A percentile compares a stretch with the other conserved stretches of the same genome.
Evolutionary conservation across 2,888 invertebrate genomes (phyloP).

Genomic region (Hirudinaria manillensis): DNA sequence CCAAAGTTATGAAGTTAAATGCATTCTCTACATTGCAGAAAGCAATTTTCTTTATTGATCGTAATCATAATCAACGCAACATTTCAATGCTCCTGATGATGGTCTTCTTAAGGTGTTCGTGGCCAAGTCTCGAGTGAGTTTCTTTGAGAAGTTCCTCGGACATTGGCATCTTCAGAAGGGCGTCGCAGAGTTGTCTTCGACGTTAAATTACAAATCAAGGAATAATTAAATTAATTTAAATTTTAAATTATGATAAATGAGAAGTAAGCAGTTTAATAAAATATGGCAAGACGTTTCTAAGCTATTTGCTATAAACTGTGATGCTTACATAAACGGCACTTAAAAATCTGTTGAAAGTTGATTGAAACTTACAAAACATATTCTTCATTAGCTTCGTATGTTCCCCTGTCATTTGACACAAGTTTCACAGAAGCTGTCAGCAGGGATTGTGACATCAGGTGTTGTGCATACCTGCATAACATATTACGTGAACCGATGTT

Average conservation of each 20-base stretch:
- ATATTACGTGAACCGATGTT: not conserved
- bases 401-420: not conserved
- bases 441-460: not conserved
- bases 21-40: too few species aligned
- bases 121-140: not conserved
- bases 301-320: too few species aligned
- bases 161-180: not conserved
- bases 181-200: not conserved
- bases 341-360: too few species aligned
- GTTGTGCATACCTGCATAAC: not conserved
- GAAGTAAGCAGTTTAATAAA: not conserved
- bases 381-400: not conserved
- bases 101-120: constrained; percentile 6
- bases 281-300: not conserved
- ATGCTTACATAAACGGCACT: too few species aligned
- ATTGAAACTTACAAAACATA: not conserved
- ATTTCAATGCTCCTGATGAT: not conserved
- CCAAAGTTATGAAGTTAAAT: too few species aligned
- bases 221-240: not conserved
- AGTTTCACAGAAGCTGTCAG: not conserved
- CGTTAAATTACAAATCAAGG: not conserved
- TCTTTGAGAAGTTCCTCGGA: not conserved
- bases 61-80: not conserved
- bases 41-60: too few species aligned
- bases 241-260: not conserved